Evolutionary conservation across 2,888 invertebrate species (phyloP).

Genomic region (Tetrapedia diversipes): DNA sequence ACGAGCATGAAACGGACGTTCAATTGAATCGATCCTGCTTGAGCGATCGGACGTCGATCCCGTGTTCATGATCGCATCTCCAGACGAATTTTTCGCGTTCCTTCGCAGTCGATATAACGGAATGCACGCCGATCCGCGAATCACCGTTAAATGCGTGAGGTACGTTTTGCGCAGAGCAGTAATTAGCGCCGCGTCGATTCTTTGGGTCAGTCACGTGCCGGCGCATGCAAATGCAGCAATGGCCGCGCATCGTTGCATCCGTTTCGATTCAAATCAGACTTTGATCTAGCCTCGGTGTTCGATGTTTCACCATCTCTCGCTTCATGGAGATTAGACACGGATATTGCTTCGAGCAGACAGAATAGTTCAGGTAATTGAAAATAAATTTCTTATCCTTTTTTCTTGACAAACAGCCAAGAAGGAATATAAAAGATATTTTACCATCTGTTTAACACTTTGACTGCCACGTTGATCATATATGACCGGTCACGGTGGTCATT

Average conservation of each 20-base stretch:
- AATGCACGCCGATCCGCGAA: slow-evolving; percentile 43
- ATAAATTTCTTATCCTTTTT: too few species aligned
- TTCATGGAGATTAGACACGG: neutral
- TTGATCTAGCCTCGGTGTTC: neutral
- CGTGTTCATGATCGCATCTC: slow-evolving; percentile 19
- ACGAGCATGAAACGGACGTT: neutral
- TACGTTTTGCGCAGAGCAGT: slow-evolving; percentile 44
- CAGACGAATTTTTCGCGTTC: slow-evolving; percentile 49
- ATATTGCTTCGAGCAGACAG: neutral
- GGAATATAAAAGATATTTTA: too few species aligned
- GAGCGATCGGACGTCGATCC: slow-evolving; percentile 15
- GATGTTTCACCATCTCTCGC: neutral
- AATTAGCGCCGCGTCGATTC: slow-evolving; percentile 58
- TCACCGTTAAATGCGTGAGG: slow-evolving; percentile 60
- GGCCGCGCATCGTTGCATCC: slow-evolving; percentile 12
- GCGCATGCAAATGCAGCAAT: slow-evolving; percentile 32
- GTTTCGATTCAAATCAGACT: slow-evolving; percentile 7
- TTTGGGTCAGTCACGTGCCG: slow-evolving; percentile 34
- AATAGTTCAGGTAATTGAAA: too few species aligned
- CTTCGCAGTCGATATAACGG: slow-evolving; percentile 53
- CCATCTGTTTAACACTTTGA: too few species aligned
- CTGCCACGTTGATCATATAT: too few species aligned
- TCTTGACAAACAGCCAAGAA: too few species aligned
- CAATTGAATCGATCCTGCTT: neutral
- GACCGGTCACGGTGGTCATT: too few species aligned